phyloP scores from a whole-genome alignment of 2,797 vertebrate genomes.

The Dryobates pubescens region DNA sequence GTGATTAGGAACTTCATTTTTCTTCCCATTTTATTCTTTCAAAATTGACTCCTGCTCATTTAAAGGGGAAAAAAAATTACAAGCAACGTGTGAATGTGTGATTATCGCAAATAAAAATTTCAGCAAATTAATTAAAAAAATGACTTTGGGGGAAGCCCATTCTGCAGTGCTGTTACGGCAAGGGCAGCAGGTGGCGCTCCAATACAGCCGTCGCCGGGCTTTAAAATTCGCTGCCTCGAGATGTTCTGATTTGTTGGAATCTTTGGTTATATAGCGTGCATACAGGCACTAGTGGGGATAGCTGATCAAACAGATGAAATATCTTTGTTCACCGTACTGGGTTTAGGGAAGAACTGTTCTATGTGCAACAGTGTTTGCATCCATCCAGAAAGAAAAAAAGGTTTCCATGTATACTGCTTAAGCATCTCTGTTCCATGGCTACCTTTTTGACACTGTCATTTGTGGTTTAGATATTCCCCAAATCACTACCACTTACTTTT shows the following conservation, averaged over 20 bases:
- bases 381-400: not conserved
- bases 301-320: not conserved
- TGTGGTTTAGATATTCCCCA: not conserved
- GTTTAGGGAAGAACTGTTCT: not conserved
- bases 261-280: not conserved
- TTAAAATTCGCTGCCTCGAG: not conserved
- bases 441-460: not conserved
- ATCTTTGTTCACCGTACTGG: not conserved
- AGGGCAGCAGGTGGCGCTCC: slow-evolving; percentile 37
- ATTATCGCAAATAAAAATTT: not conserved
- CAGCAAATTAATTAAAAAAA: not conserved
- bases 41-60: not conserved
- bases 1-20: not conserved
- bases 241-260: not conserved
- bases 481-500: not conserved
- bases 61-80: no score
- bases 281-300: not conserved
- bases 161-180: not conserved
- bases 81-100: fast-evolving
- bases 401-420: not conserved
- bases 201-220: not conserved
- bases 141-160: fast-evolving
- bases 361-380: not conserved
- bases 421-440: not conserved
- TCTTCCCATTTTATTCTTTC: not conserved